Conservation (phyloP, 2,797 vertebrate genomes). For the Xenopus petersii region DNA sequence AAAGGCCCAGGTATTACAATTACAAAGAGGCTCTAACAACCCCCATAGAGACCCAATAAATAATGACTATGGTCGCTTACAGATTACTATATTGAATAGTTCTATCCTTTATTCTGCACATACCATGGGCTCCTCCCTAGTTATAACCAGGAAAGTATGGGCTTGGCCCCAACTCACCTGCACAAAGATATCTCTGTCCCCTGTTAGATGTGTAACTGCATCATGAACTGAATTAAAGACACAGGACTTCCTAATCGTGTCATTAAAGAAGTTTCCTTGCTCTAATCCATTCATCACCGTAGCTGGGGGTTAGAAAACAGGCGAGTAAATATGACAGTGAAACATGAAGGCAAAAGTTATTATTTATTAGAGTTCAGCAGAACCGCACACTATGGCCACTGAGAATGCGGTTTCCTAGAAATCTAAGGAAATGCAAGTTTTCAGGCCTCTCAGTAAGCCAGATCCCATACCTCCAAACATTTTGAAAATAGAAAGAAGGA, state of each 20-base stretch:
- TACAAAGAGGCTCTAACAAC: too few species aligned
- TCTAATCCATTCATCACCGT: slow-evolving; percentile 81
- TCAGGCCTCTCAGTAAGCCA: too few species aligned
- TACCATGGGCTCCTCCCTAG: not conserved
- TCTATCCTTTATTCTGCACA: too few species aligned
- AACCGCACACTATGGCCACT: not conserved
- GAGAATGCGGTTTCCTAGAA: too few species aligned
- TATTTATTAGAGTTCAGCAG: not conserved
- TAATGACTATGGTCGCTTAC: too few species aligned
- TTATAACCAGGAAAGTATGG: not conserved
- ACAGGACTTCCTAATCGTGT: slow-evolving; percentile 74
- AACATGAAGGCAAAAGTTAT: not conserved
- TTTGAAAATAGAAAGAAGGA: too few species aligned
- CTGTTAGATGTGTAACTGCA: slow-evolving; percentile 64
- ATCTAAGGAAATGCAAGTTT: too few species aligned
- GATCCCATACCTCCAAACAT: not conserved
- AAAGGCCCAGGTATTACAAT: not conserved
- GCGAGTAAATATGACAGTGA: not conserved
- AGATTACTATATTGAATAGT: too few species aligned
- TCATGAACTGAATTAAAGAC: slow-evolving; percentile 85
- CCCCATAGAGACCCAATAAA: too few species aligned
- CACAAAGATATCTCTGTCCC: not conserved
- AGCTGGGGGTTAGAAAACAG: slow-evolving; percentile 55
- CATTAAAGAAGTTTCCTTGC: slow-evolving; percentile 78
- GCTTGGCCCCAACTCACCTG: slow-evolving; percentile 3